These are phyloP conservation scores for Scomber japonicus DNA, from an alignment of 2,113 vertebrate species.

Conservation along the genomic window DNA sequence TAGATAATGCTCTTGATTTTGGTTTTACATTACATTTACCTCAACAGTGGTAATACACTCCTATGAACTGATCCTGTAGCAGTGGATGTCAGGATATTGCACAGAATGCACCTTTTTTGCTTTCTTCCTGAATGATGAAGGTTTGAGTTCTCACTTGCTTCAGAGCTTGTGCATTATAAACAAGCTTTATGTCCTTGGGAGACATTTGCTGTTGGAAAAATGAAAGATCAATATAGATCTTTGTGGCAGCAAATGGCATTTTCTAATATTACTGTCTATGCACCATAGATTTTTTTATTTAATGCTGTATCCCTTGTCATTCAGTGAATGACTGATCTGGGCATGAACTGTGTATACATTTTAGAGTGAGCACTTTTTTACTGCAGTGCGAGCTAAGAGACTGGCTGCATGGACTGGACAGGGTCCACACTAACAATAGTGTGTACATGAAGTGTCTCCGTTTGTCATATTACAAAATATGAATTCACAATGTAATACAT, in stretches of 20 bases:
- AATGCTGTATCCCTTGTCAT: conserved; percentile 69
- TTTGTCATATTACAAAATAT: conserved; percentile 39
- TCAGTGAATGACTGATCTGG: conserved; percentile 76
- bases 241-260: conserved; percentile 54
- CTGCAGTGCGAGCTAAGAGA: conserved; percentile 31
- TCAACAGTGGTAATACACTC: conserved; percentile 61
- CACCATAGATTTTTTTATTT: conserved; percentile 69
- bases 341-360: conserved; percentile 64
- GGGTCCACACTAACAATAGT: conserved; percentile 22
- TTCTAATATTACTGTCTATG: conserved; percentile 78
- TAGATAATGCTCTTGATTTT: conserved; percentile 50
- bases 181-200: conserved; percentile 44
- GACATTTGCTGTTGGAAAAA: conserved; percentile 48
- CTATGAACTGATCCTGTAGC: conserved; percentile 69
- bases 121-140: conserved; percentile 66
- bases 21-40: conserved; percentile 64
- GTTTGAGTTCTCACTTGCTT: conserved; percentile 61
- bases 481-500: conserved; percentile 56
- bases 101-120: conserved; percentile 78
- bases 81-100: conserved; percentile 69
- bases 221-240: conserved; percentile 43
- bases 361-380: conserved; percentile 55
- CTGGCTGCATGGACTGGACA: conserved; percentile 40
- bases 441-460: conserved; percentile 46
- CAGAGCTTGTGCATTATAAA: conserved; percentile 58